phyloP scores from a whole-genome alignment of 2,113 vertebrate species.

The Rhombomys opimus region DNA sequence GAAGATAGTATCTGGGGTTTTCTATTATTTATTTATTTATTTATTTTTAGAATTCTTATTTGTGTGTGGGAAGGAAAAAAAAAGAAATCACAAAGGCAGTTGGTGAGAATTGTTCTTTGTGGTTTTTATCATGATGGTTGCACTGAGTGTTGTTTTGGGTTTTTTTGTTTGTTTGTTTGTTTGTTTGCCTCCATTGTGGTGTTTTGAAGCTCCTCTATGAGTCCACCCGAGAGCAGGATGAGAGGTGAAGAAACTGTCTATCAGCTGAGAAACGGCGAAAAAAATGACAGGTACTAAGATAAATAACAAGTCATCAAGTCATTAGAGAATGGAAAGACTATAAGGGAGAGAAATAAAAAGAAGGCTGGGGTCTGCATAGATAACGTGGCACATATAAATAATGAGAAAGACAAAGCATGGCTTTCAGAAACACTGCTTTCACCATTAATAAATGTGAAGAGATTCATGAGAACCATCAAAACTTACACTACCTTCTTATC shows the following conservation, averaged over 20 bases:
- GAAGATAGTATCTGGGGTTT: not conserved
- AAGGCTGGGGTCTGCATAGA: not conserved
- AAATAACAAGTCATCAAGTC: not conserved
- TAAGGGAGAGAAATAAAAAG: not conserved
- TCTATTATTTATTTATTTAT: not conserved
- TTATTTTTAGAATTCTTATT: not conserved
- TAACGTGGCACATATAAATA: not conserved
- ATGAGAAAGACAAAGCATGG: not conserved
- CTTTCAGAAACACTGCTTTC: not conserved
- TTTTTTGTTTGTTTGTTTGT: no score
- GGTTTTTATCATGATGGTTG: not conserved
- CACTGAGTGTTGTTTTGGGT: not conserved
- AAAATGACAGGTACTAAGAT: not conserved
- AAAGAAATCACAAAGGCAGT: not conserved
- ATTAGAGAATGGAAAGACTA: not conserved
- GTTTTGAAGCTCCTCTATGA: not conserved
- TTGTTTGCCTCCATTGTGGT: not conserved
- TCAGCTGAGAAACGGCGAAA: not conserved
- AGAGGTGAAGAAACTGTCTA: not conserved
- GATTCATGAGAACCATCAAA: not conserved
- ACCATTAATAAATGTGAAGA: slow-evolving; percentile 26
- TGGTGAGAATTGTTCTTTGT: not conserved
- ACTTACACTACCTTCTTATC: not conserved
- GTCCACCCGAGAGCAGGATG: not conserved
- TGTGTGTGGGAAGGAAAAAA: not conserved